Conservation (phyloP, 2,797 vertebrate genomes). For the Cottoperca gobio region DNA sequence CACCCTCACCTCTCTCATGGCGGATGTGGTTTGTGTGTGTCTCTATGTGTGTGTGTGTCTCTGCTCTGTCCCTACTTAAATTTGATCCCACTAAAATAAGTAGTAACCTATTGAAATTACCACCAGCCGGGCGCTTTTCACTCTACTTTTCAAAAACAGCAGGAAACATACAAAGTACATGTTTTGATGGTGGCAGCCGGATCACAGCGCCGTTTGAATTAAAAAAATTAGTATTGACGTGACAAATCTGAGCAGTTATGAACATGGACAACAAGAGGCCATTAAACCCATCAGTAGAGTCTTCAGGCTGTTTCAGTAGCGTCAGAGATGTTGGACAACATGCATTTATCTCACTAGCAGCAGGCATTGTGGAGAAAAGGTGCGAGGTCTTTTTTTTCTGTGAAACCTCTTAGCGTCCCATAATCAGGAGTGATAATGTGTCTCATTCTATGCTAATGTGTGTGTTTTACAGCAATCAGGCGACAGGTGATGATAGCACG, state of each 20-base stretch:
- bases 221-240: conserved; percentile 74
- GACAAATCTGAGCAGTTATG: conserved; percentile 74
- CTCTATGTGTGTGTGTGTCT: conserved; percentile 27
- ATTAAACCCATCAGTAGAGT: conserved; percentile 84
- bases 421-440: conserved; percentile 87
- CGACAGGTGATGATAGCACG: conserved; percentile 85
- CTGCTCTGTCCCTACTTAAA: conserved; percentile 47
- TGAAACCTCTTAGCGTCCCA: conserved; percentile 84
- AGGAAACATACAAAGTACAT: conserved; percentile 61
- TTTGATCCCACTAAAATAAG: conserved; percentile 59
- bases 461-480: conserved; percentile 88
- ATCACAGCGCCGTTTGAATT: conserved; percentile 59
- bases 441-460: conserved; percentile 87
- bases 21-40: conserved; percentile 19
- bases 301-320: conserved; percentile 81
- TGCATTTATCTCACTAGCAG: conserved; percentile 85
- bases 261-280: conserved; percentile 79
- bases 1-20: conserved; percentile 42
- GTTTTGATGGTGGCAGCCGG: conserved; percentile 64
- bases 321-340: conserved; percentile 81
- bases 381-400: conserved; percentile 81
- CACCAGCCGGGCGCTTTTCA: conserved; percentile 38
- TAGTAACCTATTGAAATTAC: conserved; percentile 60
- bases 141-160: conserved; percentile 47
- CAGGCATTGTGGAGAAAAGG: conserved; percentile 83